A percentile compares a stretch with the other conserved stretches of the same genome.
Evolutionary conservation across 1,140 invertebrate genomes (phyloP).

Genomic region (Rhizoglyphus robini): DNA sequence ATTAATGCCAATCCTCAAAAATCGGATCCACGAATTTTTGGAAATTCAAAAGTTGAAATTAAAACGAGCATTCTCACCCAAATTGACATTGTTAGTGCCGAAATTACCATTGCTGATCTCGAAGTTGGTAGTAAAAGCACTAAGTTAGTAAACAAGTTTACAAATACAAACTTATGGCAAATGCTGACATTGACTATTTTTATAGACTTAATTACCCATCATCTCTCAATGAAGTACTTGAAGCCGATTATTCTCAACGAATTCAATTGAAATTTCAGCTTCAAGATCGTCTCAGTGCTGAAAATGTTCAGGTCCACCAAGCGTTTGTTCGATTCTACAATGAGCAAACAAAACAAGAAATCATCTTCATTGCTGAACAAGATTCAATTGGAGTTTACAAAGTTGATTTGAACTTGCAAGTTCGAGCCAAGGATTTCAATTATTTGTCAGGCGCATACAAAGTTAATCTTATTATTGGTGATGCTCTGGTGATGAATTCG

Average conservation of each 20-base stretch:
- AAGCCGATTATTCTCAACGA: slow-evolving; percentile 78
- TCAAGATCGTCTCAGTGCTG: slow-evolving; percentile 50
- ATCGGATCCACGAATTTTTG: slow-evolving; percentile 43
- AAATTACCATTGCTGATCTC: slow-evolving; percentile 75
- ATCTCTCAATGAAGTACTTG: slow-evolving; percentile 46
- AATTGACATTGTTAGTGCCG: slow-evolving; percentile 56
- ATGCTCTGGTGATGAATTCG: slow-evolving; percentile 74
- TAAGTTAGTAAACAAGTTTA: slow-evolving; percentile 41
- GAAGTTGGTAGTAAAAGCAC: slow-evolving; percentile 66
- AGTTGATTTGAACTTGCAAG: slow-evolving; percentile 73
- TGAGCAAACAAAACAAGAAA: slow-evolving; percentile 54
- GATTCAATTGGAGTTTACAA: slow-evolving; percentile 63
- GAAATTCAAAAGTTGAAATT: slow-evolving; percentile 41
- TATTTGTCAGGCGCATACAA: slow-evolving; percentile 61
- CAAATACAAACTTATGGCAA: too few species aligned
- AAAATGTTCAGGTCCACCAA: slow-evolving; percentile 68
- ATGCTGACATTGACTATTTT: background rate
- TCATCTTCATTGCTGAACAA: slow-evolving; percentile 83
- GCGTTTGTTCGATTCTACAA: slow-evolving; percentile 69
- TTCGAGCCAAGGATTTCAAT: slow-evolving; percentile 63
- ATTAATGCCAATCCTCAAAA: slow-evolving; percentile 48
- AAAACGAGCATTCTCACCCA: slow-evolving; percentile 36
- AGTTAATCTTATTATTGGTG: slow-evolving; percentile 73
- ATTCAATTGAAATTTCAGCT: slow-evolving; percentile 66
- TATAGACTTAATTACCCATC: slow-evolving; percentile 52